phyloP scores from a whole-genome alignment of 2,888 invertebrate species.

The Yponomeuta evonymella region DNA sequence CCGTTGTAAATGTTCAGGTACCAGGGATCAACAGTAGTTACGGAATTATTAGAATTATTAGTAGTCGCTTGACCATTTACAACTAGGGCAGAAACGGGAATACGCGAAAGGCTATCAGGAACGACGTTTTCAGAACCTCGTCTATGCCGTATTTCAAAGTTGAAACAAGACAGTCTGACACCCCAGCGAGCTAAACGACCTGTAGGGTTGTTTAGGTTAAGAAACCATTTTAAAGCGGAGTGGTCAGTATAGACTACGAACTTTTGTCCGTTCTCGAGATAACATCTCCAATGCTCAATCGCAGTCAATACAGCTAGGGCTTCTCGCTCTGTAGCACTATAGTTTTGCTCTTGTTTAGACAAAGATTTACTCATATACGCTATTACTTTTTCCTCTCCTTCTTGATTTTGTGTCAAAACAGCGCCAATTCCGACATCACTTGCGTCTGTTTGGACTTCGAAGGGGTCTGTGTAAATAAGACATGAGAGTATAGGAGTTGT shows the following conservation, averaged over 20 bases:
- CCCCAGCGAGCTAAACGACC: constrained; percentile 20
- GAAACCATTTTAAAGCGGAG: constrained; percentile 23
- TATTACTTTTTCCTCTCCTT: constrained; percentile 5
- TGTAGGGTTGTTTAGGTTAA: constrained; percentile 20
- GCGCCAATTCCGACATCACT: constrained; percentile 13
- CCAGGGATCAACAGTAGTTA: background rate
- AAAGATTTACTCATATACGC: constrained; percentile 12
- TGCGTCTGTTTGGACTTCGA: constrained; percentile 16
- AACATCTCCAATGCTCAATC: constrained; percentile 20
- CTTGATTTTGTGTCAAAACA: constrained; percentile 15
- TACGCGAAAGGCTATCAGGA: constrained; percentile 14
- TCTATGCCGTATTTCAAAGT: constrained; percentile 9
- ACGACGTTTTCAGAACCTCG: constrained; percentile 2
- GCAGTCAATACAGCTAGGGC: constrained; percentile 20
- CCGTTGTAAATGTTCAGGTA: background rate
- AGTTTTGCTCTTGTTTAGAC: too few relatives aligned
- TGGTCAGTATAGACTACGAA: constrained; percentile 24
- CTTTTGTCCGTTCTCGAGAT: background rate
- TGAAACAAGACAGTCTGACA: constrained; percentile 15
- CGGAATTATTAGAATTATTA: too few relatives aligned
- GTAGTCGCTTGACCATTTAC: too few relatives aligned
- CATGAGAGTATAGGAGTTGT: constrained; percentile 16
- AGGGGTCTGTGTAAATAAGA: constrained; percentile 11
- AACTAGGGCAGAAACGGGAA: too few relatives aligned
- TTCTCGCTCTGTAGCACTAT: constrained; percentile 14